phyloP scores from a whole-genome alignment of 1,140 invertebrate species.

The Penaeus japonicus region DNA sequence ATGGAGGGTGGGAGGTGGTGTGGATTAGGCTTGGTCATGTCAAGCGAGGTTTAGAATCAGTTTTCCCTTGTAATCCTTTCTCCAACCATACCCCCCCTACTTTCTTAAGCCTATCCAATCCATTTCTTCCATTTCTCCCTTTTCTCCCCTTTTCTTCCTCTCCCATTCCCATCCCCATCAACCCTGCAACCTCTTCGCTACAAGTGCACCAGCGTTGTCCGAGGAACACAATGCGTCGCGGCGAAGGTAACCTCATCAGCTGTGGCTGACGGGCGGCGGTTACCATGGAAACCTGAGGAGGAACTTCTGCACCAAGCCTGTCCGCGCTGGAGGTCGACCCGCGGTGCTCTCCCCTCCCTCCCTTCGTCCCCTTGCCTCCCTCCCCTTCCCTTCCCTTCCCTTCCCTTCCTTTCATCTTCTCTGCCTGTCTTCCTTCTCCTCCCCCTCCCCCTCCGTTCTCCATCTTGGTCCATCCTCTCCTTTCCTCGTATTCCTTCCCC shows the following conservation, averaged over 20 bases:
- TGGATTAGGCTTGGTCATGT: too few relatives aligned
- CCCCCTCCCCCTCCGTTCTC: background rate
- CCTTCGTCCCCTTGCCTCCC: background rate
- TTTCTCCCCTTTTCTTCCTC: background rate
- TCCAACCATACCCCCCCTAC: background rate
- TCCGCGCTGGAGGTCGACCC: background rate
- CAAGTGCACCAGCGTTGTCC: too few relatives aligned
- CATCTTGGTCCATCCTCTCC: background rate
- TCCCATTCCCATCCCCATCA: background rate
- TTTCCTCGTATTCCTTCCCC: background rate
- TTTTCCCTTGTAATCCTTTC: too few relatives aligned
- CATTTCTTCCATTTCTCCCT: background rate
- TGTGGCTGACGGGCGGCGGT: constrained; percentile 36
- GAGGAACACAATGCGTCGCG: too few relatives aligned
- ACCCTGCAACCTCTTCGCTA: too few relatives aligned
- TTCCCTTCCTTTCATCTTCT: background rate
- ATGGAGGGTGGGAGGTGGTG: too few relatives aligned
- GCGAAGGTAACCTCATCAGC: constrained; percentile 37
- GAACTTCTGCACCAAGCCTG: background rate
- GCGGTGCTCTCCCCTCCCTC: background rate
- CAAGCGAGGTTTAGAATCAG: too few relatives aligned
- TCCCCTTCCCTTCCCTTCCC: background rate
- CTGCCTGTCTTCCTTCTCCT: background rate
- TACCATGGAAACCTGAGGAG: constrained; percentile 39
- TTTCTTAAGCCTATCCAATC: background rate